Percentiles rank a stretch among this genome's conserved stretches.
Conservation (phyloP, 1,140 invertebrate genomes). For the Sinonovacula constricta region DNA sequence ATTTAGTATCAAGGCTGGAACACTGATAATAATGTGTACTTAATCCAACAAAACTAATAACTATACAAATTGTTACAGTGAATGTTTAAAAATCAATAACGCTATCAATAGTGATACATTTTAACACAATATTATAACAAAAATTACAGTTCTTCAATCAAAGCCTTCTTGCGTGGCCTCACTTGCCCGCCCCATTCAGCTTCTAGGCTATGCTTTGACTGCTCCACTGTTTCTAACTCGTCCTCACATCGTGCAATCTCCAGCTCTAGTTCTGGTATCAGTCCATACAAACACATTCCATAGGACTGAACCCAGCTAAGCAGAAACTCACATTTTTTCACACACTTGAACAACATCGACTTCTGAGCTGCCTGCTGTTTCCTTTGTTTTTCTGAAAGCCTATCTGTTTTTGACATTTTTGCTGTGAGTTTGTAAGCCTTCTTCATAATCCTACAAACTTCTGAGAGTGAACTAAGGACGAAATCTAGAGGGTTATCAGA, state of each 20-base stretch:
- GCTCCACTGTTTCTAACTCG: conserved; percentile 41
- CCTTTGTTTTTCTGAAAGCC: neutral
- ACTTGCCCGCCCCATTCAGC: conserved; percentile 41
- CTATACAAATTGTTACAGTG: too few species aligned
- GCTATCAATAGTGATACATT: too few species aligned
- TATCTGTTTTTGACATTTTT: conserved; percentile 24
- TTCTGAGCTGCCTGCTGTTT: conserved; percentile 6
- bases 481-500: conserved; percentile 1
- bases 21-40: too few species aligned
- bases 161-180: conserved; percentile 24
- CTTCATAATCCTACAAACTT: conserved; percentile 36
- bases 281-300: conserved; percentile 27
- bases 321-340: conserved; percentile 44
- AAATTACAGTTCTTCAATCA: conserved; percentile 49
- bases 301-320: conserved; percentile 50
- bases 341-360: conserved; percentile 8
- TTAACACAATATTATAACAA: too few species aligned
- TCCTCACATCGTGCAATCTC: conserved; percentile 9
- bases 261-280: conserved; percentile 41
- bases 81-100: too few species aligned
- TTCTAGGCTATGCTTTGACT: conserved; percentile 44
- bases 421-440: conserved; percentile 5
- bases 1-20: too few species aligned
- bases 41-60: too few species aligned
- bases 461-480: conserved; percentile 30